These are phyloP conservation scores for Formicarius rufipectus DNA, from an alignment of 2,113 vertebrate genomes.

Conservation along the genomic window DNA sequence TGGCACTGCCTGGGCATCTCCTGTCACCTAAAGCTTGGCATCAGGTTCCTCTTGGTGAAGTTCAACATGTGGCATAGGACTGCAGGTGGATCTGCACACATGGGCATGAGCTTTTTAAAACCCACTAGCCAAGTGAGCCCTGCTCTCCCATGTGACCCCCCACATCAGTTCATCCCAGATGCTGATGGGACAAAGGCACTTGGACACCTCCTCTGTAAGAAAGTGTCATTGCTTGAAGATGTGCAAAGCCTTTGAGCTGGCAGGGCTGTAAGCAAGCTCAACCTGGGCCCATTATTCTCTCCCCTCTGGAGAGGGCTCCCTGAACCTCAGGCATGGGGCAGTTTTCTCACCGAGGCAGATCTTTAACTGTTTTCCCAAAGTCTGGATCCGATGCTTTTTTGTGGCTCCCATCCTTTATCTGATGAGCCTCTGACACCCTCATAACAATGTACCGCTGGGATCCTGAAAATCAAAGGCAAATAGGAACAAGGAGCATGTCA, in stretches of 20 bases:
- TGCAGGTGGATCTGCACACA: not conserved
- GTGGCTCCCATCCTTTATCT: slow-evolving; percentile 81
- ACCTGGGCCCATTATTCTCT: not conserved
- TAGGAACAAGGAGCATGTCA: accelerated
- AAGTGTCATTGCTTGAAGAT: accelerated
- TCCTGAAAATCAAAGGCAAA: slow-evolving; percentile 66
- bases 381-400: slow-evolving; percentile 75
- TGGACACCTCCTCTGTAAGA: not conserved
- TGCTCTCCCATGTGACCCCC: accelerated
- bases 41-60: not conserved
- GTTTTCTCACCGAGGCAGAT: slow-evolving; percentile 86
- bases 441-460: slow-evolving; percentile 83
- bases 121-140: not conserved
- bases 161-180: not conserved
- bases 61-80: accelerated
- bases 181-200: accelerated
- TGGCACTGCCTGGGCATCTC: not conserved
- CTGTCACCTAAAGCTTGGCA: accelerated
- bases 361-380: slow-evolving; percentile 89
- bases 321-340: accelerated
- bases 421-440: slow-evolving; percentile 87
- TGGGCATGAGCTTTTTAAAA: not conserved
- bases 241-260: not conserved
- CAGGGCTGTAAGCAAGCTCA: not conserved
- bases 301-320: not conserved